Evolutionary conservation across 53 echinoderm and acorn worm species (phyloP), one percentile per base, ranked within the genome.

Genomic region (Crossaster papposus): DNA sequence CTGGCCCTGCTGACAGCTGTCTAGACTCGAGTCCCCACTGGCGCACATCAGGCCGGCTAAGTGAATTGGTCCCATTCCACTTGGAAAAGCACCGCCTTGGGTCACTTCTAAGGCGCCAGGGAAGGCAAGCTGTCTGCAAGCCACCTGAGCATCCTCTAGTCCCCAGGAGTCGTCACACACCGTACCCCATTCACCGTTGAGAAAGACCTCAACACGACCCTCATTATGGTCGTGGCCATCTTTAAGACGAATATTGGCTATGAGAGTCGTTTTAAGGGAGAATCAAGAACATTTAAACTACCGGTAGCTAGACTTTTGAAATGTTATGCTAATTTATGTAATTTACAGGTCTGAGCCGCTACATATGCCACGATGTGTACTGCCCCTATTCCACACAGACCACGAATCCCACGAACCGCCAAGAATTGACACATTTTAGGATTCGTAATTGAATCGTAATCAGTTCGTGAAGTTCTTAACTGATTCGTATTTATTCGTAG

Each of bases 41-140:
- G 64, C 28, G 22, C 91, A 91, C 28, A 77, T 13, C 54, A 91
- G 34, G 34, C 86, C 81, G 30, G 79, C 81, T 14, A 88, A 62
- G 15, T 77, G 73, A 24, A 91, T 81, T 26, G 77, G 72, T 0
- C 81, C 81, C 36, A 53, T 81, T 14, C 91, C 91, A 3, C 64
- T 70, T 14, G 87, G 87, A 26, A 81, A 91, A 55, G 79, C 33
- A 8, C 84, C 85, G 11, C 53, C 32, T 71, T 15, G 30, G 50
- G 52, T 54, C 24, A 54, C 82, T 10, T 36, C 54, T 6, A 54
- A 44, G 18, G 84, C 84, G 9, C 72, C 84, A 23, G 65, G 36
- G 22, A 72, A 84, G 18, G 72, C 84, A 9, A 84, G 84, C 34
- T 84, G 84, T 30, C 30, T 15, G 72, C 84, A 84, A 17, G 72